phyloP scores from a whole-genome alignment of 2,797 vertebrate species.

The Zonotrichia albicollis region DNA sequence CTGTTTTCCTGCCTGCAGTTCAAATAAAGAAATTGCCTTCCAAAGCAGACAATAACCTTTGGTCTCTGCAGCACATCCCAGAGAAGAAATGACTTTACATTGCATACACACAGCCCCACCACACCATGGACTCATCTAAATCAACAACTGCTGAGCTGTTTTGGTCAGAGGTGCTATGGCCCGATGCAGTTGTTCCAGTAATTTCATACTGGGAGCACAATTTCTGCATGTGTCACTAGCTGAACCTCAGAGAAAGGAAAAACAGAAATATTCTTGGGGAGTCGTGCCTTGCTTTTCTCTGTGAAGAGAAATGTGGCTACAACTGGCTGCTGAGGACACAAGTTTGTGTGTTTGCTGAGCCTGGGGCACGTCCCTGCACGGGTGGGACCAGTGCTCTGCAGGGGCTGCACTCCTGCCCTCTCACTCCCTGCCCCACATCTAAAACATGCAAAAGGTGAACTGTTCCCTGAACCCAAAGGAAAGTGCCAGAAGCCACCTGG shows the following conservation, averaged over 20 bases:
- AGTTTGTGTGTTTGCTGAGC: background rate
- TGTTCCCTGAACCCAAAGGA: background rate
- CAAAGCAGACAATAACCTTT: conserved; percentile 31
- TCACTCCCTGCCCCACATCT: background rate
- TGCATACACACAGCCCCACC: background rate
- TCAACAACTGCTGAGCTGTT: background rate
- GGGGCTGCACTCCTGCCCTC: fast-evolving
- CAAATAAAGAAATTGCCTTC: conserved; percentile 2
- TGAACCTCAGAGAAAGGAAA: too few species aligned
- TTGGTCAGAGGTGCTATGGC: background rate
- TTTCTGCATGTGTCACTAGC: fast-evolving
- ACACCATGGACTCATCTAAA: background rate
- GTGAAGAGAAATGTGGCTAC: background rate
- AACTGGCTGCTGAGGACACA: background rate
- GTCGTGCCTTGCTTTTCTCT: background rate
- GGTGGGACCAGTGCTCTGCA: background rate
- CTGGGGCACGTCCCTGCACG: background rate
- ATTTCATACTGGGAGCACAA: background rate
- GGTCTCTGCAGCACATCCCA: conserved; percentile 13
- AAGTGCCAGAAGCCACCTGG: background rate
- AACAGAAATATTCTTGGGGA: background rate
- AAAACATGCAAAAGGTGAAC: background rate
- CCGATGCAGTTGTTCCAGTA: background rate
- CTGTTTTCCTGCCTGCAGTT: conserved; percentile 5
- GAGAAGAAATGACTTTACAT: background rate